These are phyloP conservation scores for Sinella curviseta DNA, from an alignment of 1,140 invertebrate genomes.

Conservation along the genomic window DNA sequence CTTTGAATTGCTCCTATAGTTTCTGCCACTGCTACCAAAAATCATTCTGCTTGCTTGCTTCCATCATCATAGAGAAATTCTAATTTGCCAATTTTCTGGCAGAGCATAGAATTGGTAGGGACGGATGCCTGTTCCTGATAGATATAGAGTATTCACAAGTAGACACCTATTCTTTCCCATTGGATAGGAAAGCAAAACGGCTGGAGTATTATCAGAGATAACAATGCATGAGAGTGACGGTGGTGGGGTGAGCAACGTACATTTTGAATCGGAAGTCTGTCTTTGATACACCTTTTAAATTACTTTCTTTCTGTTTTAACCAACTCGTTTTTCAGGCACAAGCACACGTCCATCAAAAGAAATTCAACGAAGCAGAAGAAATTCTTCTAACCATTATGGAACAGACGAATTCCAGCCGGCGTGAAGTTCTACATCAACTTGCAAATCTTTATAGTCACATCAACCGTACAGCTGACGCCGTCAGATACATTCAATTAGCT, in stretches of 20 bases:
- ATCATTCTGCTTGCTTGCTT: background rate
- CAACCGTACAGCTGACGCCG: slow-evolving; percentile 47
- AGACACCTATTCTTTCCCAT: no score
- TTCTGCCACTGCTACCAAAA: background rate
- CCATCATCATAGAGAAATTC: background rate
- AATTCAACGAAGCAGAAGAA: slow-evolving; percentile 47
- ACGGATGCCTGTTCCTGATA: no score
- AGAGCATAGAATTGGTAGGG: background rate
- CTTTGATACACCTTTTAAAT: slow-evolving; percentile 16
- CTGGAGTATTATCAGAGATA: no score
- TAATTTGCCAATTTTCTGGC: slow-evolving; percentile 13
- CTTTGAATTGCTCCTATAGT: background rate
- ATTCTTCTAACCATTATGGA: slow-evolving; percentile 44
- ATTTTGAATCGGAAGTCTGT: background rate
- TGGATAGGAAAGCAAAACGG: no score
- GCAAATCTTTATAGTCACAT: slow-evolving; percentile 47
- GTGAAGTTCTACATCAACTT: slow-evolving; percentile 48
- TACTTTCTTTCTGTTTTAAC: slow-evolving; percentile 6
- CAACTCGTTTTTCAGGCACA: slow-evolving; percentile 43
- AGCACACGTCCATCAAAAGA: slow-evolving; percentile 44
- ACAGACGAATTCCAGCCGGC: slow-evolving; percentile 43
- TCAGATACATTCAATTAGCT: slow-evolving; percentile 43
- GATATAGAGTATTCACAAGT: no score
- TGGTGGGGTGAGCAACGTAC: no score
- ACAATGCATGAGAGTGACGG: no score